A percentile compares a stretch with the other conserved stretches of the same genome.
Evolutionary conservation across 2,888 invertebrate genomes (phyloP).

Genomic region (Coremacera marginata): DNA sequence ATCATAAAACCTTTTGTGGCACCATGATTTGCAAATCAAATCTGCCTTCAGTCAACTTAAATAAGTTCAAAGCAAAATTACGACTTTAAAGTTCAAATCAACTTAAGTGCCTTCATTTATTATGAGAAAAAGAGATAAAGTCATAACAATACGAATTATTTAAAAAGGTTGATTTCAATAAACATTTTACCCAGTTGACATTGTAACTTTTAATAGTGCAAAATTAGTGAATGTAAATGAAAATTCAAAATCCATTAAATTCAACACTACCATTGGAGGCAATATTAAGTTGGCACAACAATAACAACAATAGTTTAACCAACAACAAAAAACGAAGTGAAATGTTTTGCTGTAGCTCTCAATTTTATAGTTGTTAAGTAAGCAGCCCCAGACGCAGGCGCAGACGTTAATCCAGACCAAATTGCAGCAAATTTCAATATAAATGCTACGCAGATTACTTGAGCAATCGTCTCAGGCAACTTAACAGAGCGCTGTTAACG

Average conservation of each 20-base stretch:
- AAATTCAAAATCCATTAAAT: slow-evolving; percentile 1
- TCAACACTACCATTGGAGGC: not conserved
- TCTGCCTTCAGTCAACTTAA: not conserved
- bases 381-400: not conserved
- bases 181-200: not conserved
- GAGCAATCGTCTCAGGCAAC: not conserved
- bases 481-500: slow-evolving; percentile 19
- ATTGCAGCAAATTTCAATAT: not conserved
- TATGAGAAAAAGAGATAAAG: not conserved
- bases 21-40: too few species aligned
- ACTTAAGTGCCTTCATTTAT: not conserved
- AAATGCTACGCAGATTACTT: not conserved
- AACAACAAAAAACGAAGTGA: not conserved
- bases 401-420: not conserved
- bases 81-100: not conserved
- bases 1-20: too few species aligned
- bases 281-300: not conserved
- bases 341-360: not conserved
- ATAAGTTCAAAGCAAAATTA: not conserved
- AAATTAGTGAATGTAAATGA: not conserved
- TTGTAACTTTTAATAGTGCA: not conserved
- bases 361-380: slow-evolving; percentile 13
- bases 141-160: not conserved
- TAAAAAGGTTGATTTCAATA: slow-evolving; percentile 16
- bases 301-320: not conserved